phyloP scores from a whole-genome alignment of 2,797 vertebrate genomes.

The Diglossa cyanea region DNA sequence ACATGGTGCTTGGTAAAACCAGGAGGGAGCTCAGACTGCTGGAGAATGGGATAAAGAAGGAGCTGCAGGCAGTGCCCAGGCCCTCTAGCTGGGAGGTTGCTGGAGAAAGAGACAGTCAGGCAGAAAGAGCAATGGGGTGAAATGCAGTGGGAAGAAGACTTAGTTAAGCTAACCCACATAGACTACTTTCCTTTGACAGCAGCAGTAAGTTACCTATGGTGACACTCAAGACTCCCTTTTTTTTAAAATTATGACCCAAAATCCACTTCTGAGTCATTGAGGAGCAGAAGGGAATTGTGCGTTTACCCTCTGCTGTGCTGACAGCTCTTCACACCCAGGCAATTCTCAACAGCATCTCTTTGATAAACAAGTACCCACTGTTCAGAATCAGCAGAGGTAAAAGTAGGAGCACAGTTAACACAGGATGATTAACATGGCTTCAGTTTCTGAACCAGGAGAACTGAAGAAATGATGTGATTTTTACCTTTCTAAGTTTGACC shows the following conservation, averaged over 20 bases:
- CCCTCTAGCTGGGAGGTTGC: not conserved
- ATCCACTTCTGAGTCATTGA: not conserved
- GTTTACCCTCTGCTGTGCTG: not conserved
- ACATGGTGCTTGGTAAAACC: not conserved
- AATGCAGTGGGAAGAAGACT: not conserved
- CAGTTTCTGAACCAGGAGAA: not conserved
- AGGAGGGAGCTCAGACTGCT: not conserved
- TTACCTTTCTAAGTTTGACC: not conserved
- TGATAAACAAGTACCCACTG: not conserved
- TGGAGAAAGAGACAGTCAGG: not conserved
- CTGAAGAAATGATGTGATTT: not conserved
- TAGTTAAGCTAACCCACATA: not conserved
- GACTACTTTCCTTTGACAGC: not conserved
- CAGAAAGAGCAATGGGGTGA: not conserved
- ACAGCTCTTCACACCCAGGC: not conserved
- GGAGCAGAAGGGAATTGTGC: fast-evolving
- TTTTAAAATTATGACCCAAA: not conserved
- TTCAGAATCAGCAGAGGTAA: not conserved
- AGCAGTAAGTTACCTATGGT: not conserved
- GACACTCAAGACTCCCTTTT: not conserved
- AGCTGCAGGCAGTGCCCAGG: not conserved
- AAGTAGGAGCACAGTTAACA: not conserved
- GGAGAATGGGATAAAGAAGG: not conserved
- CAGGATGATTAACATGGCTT: not conserved
- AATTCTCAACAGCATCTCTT: not conserved